These are phyloP conservation scores for Apodemia zela DNA, from an alignment of 2,888 invertebrate genomes.

Conservation along the genomic window DNA sequence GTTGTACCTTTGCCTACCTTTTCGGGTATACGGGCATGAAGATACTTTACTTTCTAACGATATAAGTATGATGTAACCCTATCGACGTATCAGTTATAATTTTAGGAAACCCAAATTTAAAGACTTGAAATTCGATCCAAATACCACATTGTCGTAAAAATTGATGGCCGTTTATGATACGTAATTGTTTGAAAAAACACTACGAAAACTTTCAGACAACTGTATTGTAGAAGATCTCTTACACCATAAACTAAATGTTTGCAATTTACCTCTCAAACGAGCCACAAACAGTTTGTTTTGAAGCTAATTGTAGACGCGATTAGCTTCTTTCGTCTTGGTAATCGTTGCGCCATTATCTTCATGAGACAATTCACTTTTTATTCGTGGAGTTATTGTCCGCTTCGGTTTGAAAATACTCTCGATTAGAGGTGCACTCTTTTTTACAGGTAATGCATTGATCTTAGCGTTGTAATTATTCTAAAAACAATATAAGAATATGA, in stretches of 20 bases:
- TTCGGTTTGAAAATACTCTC: background rate
- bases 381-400: background rate
- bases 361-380: slow-evolving; percentile 34
- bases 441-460: too few relatives aligned
- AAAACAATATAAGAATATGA: too few relatives aligned
- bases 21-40: too few relatives aligned
- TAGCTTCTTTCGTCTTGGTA: slow-evolving; percentile 55
- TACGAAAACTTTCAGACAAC: background rate
- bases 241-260: background rate
- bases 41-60: too few relatives aligned
- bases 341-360: slow-evolving; percentile 41
- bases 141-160: too few relatives aligned
- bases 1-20: too few relatives aligned
- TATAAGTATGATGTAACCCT: too few relatives aligned
- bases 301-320: slow-evolving; percentile 64
- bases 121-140: background rate
- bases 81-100: too few relatives aligned
- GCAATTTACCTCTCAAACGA: slow-evolving; percentile 34
- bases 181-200: background rate
- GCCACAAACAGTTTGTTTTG: slow-evolving; percentile 65
- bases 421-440: background rate
- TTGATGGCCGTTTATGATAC: background rate
- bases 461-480: too few relatives aligned
- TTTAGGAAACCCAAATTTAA: background rate
- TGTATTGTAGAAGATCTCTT: background rate